Percentiles rank a stretch among this genome's conserved stretches.
Evolutionary conservation across 2,113 vertebrate species (phyloP).

Genomic region (Pseudorasbora parva): DNA sequence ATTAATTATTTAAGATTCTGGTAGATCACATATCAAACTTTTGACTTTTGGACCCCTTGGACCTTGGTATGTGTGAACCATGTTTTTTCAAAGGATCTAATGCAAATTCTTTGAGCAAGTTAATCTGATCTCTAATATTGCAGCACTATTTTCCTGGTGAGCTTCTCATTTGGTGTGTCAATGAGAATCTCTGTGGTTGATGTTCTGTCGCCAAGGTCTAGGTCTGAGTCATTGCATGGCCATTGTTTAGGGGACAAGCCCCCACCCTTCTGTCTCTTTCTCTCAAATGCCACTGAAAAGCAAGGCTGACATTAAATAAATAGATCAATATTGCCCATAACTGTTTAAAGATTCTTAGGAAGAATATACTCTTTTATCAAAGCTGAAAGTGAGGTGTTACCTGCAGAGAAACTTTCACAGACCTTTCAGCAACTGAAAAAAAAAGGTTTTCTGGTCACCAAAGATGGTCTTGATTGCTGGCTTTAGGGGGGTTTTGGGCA

Average conservation of each 20-base stretch:
- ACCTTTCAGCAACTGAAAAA: neutral
- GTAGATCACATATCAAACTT: too few relatives aligned
- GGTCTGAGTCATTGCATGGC: constrained; percentile 12
- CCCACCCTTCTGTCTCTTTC: neutral
- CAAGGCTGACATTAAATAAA: neutral
- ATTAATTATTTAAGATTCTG: too few relatives aligned
- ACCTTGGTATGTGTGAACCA: too few relatives aligned
- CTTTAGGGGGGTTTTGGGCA: neutral
- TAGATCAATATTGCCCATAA: neutral
- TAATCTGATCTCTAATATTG: constrained; percentile 14
- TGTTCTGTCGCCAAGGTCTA: neutral
- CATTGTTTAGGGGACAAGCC: constrained; percentile 1
- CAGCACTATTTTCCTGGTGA: constrained; percentile 15
- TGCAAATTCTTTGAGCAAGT: too few relatives aligned
- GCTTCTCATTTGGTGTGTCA: constrained; percentile 28
- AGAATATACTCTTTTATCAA: constrained; percentile 17
- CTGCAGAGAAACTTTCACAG: too few relatives aligned
- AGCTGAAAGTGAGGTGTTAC: neutral
- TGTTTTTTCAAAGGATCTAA: too few relatives aligned
- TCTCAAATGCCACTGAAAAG: constrained; percentile 11
- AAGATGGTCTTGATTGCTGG: neutral
- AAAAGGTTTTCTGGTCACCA: neutral
- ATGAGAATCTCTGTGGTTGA: constrained; percentile 21
- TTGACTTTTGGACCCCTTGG: too few relatives aligned
- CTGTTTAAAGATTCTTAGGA: neutral